Conservation (phyloP, 2,888 invertebrate species). For the Caenorhabditis japonica region DNA sequence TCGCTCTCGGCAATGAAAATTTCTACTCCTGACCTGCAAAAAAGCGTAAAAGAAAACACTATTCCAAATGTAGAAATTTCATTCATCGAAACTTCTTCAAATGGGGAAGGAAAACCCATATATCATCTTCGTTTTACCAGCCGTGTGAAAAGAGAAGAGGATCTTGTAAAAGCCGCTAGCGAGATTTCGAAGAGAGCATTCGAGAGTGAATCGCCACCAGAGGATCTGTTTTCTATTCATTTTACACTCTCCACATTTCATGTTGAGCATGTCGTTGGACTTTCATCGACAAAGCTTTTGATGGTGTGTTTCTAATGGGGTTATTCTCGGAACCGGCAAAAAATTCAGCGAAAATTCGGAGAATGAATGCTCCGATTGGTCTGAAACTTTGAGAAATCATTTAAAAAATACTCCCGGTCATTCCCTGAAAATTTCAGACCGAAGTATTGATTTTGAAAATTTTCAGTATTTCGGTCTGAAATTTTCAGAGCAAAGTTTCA, state of each 20-base stretch:
- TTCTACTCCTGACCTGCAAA: not conserved
- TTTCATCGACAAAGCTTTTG: not conserved
- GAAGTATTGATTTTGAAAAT: too few species aligned
- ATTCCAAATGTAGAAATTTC: conserved; percentile 31
- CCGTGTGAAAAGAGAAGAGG: conserved; percentile 9
- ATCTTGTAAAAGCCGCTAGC: conserved; percentile 9
- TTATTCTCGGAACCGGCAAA: too few species aligned
- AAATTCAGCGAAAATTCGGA: too few species aligned
- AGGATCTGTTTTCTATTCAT: conserved; percentile 21
- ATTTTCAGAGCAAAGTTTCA: too few species aligned
- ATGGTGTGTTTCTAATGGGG: too few species aligned
- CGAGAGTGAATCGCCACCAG: not conserved
- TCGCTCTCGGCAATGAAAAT: conserved; percentile 9
- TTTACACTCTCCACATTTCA: conserved; percentile 28
- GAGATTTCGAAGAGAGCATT: not conserved
- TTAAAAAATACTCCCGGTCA: too few species aligned
- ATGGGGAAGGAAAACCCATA: conserved; percentile 5
- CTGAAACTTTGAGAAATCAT: too few species aligned
- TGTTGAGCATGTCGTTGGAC: conserved; percentile 33
- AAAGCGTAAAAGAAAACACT: conserved; percentile 9
- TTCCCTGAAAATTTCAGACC: too few species aligned
- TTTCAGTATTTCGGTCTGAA: too few species aligned
- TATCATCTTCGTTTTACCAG: conserved; percentile 21
- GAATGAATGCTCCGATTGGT: too few species aligned
- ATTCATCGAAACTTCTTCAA: not conserved